These are phyloP conservation scores for Euborellia annulipes DNA, from an alignment of 1,140 invertebrate genomes.

Conservation along the genomic window DNA sequence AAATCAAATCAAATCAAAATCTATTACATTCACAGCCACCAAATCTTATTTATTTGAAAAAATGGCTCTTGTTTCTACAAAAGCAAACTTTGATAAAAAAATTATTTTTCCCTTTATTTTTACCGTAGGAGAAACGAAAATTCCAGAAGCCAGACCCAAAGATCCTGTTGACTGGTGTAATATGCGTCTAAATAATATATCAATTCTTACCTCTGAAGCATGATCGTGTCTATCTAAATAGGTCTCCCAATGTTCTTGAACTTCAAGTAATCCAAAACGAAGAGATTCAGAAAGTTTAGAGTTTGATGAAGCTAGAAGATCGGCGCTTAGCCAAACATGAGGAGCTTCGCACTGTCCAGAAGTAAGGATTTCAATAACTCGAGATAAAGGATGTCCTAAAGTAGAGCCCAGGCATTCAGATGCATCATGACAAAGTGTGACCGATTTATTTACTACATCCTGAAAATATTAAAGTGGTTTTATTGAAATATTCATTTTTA, in stretches of 20 bases:
- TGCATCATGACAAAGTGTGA: constrained; percentile 36
- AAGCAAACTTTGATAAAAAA: too few relatives aligned
- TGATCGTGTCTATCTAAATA: constrained; percentile 85
- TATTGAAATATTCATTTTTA: too few relatives aligned
- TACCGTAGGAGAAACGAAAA: too few relatives aligned
- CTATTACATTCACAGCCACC: too few relatives aligned
- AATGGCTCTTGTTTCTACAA: too few relatives aligned
- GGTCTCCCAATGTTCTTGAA: constrained; percentile 89
- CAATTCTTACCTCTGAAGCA: constrained; percentile 75
- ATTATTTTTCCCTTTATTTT: too few relatives aligned
- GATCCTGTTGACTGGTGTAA: too few relatives aligned
- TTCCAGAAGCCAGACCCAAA: too few relatives aligned
- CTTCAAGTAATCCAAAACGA: constrained; percentile 78
- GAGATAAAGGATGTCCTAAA: constrained; percentile 41
- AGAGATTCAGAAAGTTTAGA: constrained; percentile 55
- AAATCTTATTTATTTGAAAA: too few relatives aligned
- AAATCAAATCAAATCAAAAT: too few relatives aligned
- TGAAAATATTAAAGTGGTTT: constrained; percentile 23
- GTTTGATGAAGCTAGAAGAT: constrained; percentile 37
- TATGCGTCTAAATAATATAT: too few relatives aligned
- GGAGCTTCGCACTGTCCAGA: constrained; percentile 42
- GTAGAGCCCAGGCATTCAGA: constrained; percentile 28
- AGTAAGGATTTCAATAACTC: constrained; percentile 40
- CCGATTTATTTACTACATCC: constrained; percentile 37
- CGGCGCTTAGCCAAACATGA: constrained; percentile 54